Evolutionary conservation across 2,888 invertebrate genomes (phyloP), one percentile per base, ranked within the genome.

Genomic region (Drosophila ochracea): DNA sequence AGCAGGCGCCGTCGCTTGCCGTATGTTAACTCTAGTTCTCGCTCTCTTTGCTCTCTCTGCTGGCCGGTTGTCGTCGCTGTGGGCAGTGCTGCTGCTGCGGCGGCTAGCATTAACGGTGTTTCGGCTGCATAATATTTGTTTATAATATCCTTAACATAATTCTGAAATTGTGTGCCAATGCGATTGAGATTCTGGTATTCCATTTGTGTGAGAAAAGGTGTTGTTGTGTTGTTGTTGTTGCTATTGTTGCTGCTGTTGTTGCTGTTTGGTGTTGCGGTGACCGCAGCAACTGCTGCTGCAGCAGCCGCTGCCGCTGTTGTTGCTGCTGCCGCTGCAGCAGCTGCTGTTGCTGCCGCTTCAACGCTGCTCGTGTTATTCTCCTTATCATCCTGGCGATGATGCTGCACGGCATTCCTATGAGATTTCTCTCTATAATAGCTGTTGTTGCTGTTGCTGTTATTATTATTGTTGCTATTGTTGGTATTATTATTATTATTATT

Each of bases 81-180:
- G 6, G 92, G 87, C 66, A 89, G 76, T 5, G 90, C 82, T 28
- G 80, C 80, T n/a, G 82, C 76, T 1, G 90, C 81, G 7, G 92
- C 88, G 68, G 91, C 92, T 73, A 91, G 79, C 80, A 92, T 85
- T 13, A 92, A 76, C 33, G 93, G 92, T 50, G 92, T 91, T 75
- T 93, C 93, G 31, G 92, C 92, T 52, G 92, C 89, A 79, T 93
- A 93, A 65, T 93, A 93, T 85, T 93, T 93, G 74, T 91, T 93
- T 25, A 93, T 93, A 54, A 93, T 93, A 73, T 93, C 93, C 75
- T 93, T 93, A 69, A 93, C 92, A 82, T 93, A 93, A 79, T 93
- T 93, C 74, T 93, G 93, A 82, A 93, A 93, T 83, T 93, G 93
- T 74, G 92, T 90, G 68, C 92, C 93, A 69, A 93, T 91, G 80